Base-by-base conservation (phyloP, 2,888 invertebrate species). In the Scaeva pyrastri region DNA sequence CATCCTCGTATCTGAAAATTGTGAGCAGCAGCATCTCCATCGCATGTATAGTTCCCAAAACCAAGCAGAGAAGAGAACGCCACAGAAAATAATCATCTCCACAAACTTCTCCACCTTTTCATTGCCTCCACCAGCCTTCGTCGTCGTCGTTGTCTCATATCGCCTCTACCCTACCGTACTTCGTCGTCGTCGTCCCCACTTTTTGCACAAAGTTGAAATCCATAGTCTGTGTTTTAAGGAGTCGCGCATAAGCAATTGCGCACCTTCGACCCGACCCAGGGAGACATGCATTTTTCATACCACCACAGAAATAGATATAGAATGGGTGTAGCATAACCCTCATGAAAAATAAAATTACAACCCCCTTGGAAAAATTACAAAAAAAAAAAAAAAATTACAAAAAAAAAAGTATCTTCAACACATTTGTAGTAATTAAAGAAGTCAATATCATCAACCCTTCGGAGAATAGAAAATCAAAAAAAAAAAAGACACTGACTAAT, bases 241-340 rank as follows among this genome's bases (percentile, higher is more conserved):
- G 62, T 89, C 89, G 90, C 90, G 89, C 90, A 90, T 87, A 89
- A 89, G 89, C 90, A 89, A 89, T 89, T 89, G 90, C 89, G 90
- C 90, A 89, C 88, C 88, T 86, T 86, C 74, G 82, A 82, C 86
- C 86, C 86, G 66, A 71, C 52, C 45, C 58, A 52, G 73, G 76
- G 68, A 73, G 76, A 73, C 60, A 81, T 86, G 81, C 86, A 86
- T 77, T 86, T 82, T 78, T 70, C 74, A 74, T 77, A 23, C n/a
- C 31, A 31, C 31, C 39, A 52, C 71, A 39, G 48, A 73, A 83
- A n/a, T n/a, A n/a, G n/a, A n/a, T n/a, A n/a, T n/a, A n/a, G n/a
- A n/a, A n/a, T n/a, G n/a, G n/a, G n/a, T 55, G 41, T 8, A 7
- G 45, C 62, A 73, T 50, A 58, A 60, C 16, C 66, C 55, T 62